phyloP scores from a whole-genome alignment of 2,113 vertebrate genomes.

The Pandion haliaetus region DNA sequence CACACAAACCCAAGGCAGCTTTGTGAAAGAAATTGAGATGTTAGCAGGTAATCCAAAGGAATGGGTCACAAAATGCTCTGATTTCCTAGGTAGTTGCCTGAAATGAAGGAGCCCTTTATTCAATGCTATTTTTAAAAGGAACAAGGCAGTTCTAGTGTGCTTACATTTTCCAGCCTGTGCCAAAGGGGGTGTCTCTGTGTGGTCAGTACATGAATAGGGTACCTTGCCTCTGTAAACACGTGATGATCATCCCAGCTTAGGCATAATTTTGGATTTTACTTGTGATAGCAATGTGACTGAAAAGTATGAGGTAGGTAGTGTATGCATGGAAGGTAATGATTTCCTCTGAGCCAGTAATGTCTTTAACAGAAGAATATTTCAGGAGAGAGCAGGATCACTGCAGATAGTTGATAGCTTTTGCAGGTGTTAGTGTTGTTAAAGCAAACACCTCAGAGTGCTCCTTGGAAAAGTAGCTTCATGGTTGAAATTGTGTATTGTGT shows the following conservation, averaged over 20 bases:
- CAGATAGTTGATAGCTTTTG: constrained; percentile 50
- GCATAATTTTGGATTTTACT: not conserved
- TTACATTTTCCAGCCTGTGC: not conserved
- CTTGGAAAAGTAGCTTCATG: not conserved
- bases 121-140: constrained; percentile 45
- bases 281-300: not conserved
- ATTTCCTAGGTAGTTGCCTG: not conserved
- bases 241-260: not conserved
- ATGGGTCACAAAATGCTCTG: not conserved
- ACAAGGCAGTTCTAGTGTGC: not conserved
- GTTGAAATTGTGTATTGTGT: not conserved
- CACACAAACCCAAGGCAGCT: not conserved
- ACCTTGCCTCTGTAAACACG: not conserved
- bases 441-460: not conserved
- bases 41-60: constrained; percentile 1
- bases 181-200: constrained; percentile 10
- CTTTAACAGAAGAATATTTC: constrained; percentile 26
- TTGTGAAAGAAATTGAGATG: constrained; percentile 24
- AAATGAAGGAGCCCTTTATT: constrained; percentile 50
- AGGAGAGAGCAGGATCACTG: not conserved
- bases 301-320: constrained; percentile 3
- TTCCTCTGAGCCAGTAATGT: constrained; percentile 48
- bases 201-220: not conserved
- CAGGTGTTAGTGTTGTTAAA: constrained; percentile 14
- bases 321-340: not conserved